Conservation (phyloP, 2,888 invertebrate species). For the Ptychoptera albimana region DNA sequence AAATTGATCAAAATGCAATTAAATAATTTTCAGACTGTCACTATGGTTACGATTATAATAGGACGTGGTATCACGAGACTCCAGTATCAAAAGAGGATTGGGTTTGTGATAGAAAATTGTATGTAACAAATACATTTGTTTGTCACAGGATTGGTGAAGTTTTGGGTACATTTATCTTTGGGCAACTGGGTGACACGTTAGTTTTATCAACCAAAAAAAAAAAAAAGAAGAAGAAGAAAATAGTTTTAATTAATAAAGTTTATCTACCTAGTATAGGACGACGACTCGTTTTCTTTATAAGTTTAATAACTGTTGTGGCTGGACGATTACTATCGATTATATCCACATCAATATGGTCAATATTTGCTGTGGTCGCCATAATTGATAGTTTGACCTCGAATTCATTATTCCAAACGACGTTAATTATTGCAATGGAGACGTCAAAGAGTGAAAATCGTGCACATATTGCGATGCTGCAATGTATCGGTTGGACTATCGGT, state of each 20-base stretch:
- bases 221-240: constrained; percentile 1
- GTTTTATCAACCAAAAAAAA: constrained; percentile 10
- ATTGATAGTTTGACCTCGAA: constrained; percentile 32
- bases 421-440: constrained; percentile 38
- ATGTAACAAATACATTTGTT: constrained; percentile 37
- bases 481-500: constrained; percentile 36
- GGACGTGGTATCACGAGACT: constrained; percentile 34
- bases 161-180: constrained; percentile 37
- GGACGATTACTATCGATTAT: constrained; percentile 30
- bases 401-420: constrained; percentile 32
- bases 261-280: constrained; percentile 31
- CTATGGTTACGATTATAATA: constrained; percentile 38
- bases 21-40: too few relatives aligned
- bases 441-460: constrained; percentile 34
- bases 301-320: constrained; percentile 27
- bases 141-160: constrained; percentile 36
- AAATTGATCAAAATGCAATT: not conserved
- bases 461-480: constrained; percentile 33
- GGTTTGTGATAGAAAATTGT: constrained; percentile 38
- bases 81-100: constrained; percentile 36
- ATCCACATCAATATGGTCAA: constrained; percentile 25
- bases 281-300: constrained; percentile 32
- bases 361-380: constrained; percentile 30
- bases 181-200: constrained; percentile 40
- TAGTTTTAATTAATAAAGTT: constrained; percentile 4